These are phyloP conservation scores for Temnothorax rugatulus DNA, from an alignment of 2,888 invertebrate genomes.

Conservation along the genomic window DNA sequence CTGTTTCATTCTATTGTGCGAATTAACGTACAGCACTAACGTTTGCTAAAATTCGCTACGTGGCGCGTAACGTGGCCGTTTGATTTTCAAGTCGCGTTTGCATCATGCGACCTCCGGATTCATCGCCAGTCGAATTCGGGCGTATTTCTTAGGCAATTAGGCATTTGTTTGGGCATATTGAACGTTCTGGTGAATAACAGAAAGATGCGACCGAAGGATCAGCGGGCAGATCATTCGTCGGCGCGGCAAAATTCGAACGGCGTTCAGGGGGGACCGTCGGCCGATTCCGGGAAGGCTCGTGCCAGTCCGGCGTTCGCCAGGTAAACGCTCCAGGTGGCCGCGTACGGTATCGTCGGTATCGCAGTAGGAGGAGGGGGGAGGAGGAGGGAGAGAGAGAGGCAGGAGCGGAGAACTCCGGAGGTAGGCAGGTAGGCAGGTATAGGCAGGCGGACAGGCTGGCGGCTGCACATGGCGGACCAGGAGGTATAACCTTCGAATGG, in stretches of 20 bases:
- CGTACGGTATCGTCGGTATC: constrained; percentile 56
- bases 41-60: neutral
- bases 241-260: constrained; percentile 48
- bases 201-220: constrained; percentile 1
- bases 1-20: neutral
- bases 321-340: constrained; percentile 73
- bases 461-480: constrained; percentile 62
- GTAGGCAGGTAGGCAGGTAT: constrained; percentile 50
- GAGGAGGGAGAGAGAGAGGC: neutral
- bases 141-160: neutral
- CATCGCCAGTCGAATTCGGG: neutral
- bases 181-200: neutral
- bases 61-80: neutral
- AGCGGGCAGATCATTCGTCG: neutral
- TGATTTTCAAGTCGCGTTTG: neutral
- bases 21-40: neutral
- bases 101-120: neutral
- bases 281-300: constrained; percentile 68
- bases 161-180: neutral
- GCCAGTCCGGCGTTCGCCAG: constrained; percentile 74
- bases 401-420: constrained; percentile 57
- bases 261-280: constrained; percentile 57
- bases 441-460: constrained; percentile 39
- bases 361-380: neutral
- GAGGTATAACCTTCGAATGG: constrained; percentile 80